Evolutionary conservation across 2,888 invertebrate species (phyloP), one percentile per base, ranked within the genome.

Genomic region (Strigamia maritima): DNA sequence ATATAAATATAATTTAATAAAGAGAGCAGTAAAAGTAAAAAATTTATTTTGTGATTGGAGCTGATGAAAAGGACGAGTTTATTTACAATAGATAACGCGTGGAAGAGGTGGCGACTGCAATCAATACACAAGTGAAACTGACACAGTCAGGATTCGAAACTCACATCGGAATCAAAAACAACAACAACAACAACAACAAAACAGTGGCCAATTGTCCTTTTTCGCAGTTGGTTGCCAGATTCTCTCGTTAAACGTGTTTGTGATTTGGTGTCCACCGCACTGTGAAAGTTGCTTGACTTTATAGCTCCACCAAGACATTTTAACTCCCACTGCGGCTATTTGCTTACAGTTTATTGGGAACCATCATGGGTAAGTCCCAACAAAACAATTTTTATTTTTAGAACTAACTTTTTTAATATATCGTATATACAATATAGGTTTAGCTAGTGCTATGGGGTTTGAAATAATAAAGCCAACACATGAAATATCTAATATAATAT

Each of bases 231-330:
- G 70, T 70, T 70, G 70, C 26, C 70, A 70, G 70, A 28, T 28
- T 70, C 70, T 26, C 70, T 70, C 70, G 70, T 70, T 70, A 70
- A 70, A 70, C 16, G 70, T 70, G 70, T 70, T 70, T 70, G 70
- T 70, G 70, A 70, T 28, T 70, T 28, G 26, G 26, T 70, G 70
- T 70, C 70, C 70, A 70, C 28, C 70, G 8, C 70, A 70, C 26
- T 70, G 70, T 70, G 70, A 70, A 70, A 70, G 70, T 70, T 70
- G 70, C 28, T n/a, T 70, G 14, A 70, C 26, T 26, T 70, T 70
- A 26, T 26, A 24, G 26, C 70, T 28, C 16, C 28, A 26, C 70
- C 70, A 70, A 70, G 26, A 70, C 70, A 28, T 70, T 70, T 70
- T 70, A 26, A 28, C 70, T 28, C 70, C 70, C 70, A 70, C 70